phyloP scores from a whole-genome alignment of 1,140 invertebrate genomes.

The Geopemphigus sp. region DNA sequence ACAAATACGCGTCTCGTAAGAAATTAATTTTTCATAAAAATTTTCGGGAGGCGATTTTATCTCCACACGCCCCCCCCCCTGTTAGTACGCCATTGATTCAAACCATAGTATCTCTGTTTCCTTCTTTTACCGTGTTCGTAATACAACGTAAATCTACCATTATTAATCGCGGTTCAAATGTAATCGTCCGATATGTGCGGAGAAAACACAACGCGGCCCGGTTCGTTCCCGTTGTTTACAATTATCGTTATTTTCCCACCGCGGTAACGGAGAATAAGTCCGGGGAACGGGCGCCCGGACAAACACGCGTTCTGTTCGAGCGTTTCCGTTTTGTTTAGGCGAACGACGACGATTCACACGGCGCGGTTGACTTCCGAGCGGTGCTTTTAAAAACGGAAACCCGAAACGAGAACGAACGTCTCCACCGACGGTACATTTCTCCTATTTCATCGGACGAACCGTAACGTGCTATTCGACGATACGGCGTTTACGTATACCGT shows the following conservation, averaged over 20 bases:
- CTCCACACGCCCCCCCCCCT: no score
- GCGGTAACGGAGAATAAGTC: not conserved
- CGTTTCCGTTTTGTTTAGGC: not conserved
- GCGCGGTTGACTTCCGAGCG: not conserved
- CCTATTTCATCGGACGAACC: no score
- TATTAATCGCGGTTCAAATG: no score
- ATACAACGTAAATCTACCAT: no score
- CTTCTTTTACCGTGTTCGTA: no score
- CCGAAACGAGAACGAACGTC: no score
- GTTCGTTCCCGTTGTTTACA: not conserved
- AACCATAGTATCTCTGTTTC: no score
- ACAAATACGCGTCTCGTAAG: no score
- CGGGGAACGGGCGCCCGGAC: not conserved
- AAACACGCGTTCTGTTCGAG: not conserved
- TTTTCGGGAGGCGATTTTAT: no score
- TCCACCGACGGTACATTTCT: no score
- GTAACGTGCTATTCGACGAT: not conserved
- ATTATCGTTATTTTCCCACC: constrained; percentile 2
- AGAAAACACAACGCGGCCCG: not conserved
- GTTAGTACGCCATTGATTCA: no score
- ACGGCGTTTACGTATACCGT: not conserved
- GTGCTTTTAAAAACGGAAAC: not conserved
- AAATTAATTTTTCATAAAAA: no score
- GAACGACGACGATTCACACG: not conserved
- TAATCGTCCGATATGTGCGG: not conserved